phyloP scores from a whole-genome alignment of 1,140 invertebrate genomes.

The Helicoverpa armigera region DNA sequence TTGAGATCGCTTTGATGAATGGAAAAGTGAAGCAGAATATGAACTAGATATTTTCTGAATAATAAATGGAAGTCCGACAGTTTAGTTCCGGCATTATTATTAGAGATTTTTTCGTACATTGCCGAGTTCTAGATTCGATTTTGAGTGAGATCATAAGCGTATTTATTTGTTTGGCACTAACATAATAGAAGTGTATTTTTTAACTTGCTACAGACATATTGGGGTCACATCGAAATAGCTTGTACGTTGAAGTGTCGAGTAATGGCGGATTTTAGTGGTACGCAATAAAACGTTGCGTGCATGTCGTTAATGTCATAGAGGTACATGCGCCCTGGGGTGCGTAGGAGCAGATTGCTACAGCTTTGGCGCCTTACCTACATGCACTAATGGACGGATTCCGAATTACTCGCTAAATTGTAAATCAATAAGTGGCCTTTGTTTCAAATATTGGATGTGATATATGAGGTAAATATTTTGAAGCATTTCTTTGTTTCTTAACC shows the following conservation, averaged over 20 bases:
- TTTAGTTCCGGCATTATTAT: conserved; percentile 43
- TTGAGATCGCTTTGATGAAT: conserved; percentile 25
- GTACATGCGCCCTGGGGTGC: not conserved
- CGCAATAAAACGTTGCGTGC: conserved; percentile 30
- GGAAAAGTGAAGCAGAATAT: conserved; percentile 1
- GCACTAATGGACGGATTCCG: not conserved
- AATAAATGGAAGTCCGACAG: conserved; percentile 30
- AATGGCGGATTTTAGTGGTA: not conserved
- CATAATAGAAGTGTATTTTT: conserved; percentile 30
- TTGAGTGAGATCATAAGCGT: conserved; percentile 38
- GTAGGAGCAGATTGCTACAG: conserved; percentile 5
- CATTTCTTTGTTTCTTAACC: not conserved
- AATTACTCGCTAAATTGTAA: conserved; percentile 8
- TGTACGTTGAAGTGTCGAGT: conserved; percentile 21
- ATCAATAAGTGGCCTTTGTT: not conserved
- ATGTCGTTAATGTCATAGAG: conserved; percentile 21
- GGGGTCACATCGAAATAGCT: conserved; percentile 25
- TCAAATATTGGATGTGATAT: not conserved
- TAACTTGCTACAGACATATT: conserved; percentile 18
- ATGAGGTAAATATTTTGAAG: not conserved
- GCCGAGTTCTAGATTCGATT: conserved; percentile 34
- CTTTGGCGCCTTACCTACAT: not conserved
- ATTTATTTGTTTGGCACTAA: conserved; percentile 34
- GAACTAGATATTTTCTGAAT: not conserved
- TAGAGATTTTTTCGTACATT: conserved; percentile 23